Evolutionary conservation across 2,888 invertebrate species (phyloP), one percentile per base, ranked within the genome.

Genomic region (Ernsta delagoae): DNA sequence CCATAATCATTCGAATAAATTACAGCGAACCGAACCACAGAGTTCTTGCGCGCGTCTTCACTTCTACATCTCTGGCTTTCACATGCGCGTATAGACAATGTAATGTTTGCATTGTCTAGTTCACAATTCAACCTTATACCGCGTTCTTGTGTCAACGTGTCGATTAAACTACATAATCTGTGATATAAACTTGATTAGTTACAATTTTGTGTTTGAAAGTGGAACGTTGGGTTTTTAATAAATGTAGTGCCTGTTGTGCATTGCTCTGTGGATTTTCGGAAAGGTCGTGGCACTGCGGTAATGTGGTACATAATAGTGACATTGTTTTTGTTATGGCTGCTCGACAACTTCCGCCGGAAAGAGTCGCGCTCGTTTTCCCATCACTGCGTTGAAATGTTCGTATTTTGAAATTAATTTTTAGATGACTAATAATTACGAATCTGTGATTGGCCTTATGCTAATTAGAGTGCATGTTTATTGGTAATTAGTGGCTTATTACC

Each of bases 261-360:
- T 65, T 75, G 60, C 75, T 78, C 75, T 78, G 75, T 79, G 75
- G 77, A 76, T 74, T 76, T 75, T 74, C 75, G 75, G 73, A 75
- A 75, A 75, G 75, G 77, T 77, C 73, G 76, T 73, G 75, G 75
- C 70, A 66, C 69, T 77, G 81, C 81, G 79, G 65, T 60, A 57
- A 92, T 93, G 92, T 93, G 92, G 92, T 89, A 83, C 77, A 79
- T 90, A 78, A 80, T 88, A 73, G 83, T 87, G 79, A 82, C 84
- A 77, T 84, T 92, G 84, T 85, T 89, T 84, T 77, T 91, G 81
- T 83, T 92, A 86, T 93, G 92, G 92, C 84, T 91, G 83, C 77
- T 89, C 79, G 89, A 87, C 78, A 78, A 77, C 75, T 84, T 89
- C 87, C 89, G 92, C 73, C 88, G 90, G 90, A 90, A 89, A 75